Base-by-base conservation (phyloP, 2,113 vertebrate species). In the Phodopus roborovskii region DNA sequence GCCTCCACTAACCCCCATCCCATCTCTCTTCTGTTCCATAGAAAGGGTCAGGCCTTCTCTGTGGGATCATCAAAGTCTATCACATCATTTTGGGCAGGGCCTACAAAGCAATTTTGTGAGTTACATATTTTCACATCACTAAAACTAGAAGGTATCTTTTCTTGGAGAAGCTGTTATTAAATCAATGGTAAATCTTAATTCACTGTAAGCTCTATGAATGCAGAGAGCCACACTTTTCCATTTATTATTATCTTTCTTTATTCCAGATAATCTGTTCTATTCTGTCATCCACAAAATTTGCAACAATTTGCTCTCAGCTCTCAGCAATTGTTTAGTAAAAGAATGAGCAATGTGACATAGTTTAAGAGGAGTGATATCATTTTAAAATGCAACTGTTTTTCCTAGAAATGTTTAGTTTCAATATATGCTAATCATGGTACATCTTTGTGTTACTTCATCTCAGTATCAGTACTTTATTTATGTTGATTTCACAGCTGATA, bases 341-440 rank as follows among this genome's bases (percentile, higher is more conserved):
- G 36, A 64, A 71, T 19, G 16, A 77, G 64, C 53, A 68, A 7
- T 86, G 26, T 90, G 39, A 70, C 28, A 87, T 30, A 81, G 10
- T 45, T 79, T 42, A 77, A 77, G 68, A 84, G 5, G 60, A 16
- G 24, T 66, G 33, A 73, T 84, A 4, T 68, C 56, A 86, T 83
- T 93, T 87, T 78, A 19, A 58, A 91, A 89, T 15, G 48, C 11
- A 60, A 5, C 45, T 26, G 7, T 66, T 93, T 93, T 92, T 30
- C 39, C 42, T 39, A 91, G n/a, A 81, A 79, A 90, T 48, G n/a
- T 30, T 90, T 84, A 7, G 33, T 36, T 94, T 96, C n/a, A 66
- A 20, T 74, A 74, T 36, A 22, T 36, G 7, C 15, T 42, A 77
- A 8, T 28, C 2, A 3, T 30, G 28, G 5, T n/a, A 39, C 30